These are phyloP conservation scores for Thaleichthys pacificus DNA, from an alignment of 2,797 vertebrate genomes.

Conservation along the genomic window DNA sequence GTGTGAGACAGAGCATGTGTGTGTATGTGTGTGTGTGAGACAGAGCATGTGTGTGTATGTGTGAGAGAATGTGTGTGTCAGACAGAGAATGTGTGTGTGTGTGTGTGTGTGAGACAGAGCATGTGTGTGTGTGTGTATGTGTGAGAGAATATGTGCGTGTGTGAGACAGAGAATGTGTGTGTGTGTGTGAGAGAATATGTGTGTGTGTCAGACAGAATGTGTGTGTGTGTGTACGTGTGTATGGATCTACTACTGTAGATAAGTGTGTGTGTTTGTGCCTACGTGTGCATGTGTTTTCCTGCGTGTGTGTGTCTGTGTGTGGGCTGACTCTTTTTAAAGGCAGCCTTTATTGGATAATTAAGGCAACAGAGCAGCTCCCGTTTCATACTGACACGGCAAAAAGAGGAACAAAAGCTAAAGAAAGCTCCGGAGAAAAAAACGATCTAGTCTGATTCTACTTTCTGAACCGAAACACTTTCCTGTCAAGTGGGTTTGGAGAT, in stretches of 20 bases:
- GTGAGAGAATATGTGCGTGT: neutral
- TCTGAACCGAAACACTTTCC: constrained; percentile 41
- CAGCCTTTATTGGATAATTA: constrained; percentile 67
- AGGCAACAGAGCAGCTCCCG: constrained; percentile 45
- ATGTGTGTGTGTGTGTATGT: neutral
- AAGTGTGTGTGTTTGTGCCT: constrained; percentile 30
- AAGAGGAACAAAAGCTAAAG: constrained; percentile 32
- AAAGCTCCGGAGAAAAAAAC: no score
- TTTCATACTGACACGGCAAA: constrained; percentile 40
- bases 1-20: neutral
- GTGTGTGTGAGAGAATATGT: neutral
- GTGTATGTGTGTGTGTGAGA: neutral
- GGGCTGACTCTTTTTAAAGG: constrained; percentile 45
- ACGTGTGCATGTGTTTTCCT: constrained; percentile 21
- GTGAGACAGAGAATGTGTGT: neutral
- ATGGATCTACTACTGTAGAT: neutral
- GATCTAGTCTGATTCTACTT: constrained; percentile 30
- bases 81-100: neutral
- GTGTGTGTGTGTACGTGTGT: constrained; percentile 4
- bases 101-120: neutral
- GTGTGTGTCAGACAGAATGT: no score
- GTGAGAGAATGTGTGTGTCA: neutral
- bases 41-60: neutral
- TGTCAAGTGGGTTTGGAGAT: constrained; percentile 33
- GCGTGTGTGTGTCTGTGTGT: constrained; percentile 40